A percentile compares a stretch with the other conserved stretches of the same genome.
Conservation (phyloP, 2,797 vertebrate genomes). For the Xenops minutus region DNA sequence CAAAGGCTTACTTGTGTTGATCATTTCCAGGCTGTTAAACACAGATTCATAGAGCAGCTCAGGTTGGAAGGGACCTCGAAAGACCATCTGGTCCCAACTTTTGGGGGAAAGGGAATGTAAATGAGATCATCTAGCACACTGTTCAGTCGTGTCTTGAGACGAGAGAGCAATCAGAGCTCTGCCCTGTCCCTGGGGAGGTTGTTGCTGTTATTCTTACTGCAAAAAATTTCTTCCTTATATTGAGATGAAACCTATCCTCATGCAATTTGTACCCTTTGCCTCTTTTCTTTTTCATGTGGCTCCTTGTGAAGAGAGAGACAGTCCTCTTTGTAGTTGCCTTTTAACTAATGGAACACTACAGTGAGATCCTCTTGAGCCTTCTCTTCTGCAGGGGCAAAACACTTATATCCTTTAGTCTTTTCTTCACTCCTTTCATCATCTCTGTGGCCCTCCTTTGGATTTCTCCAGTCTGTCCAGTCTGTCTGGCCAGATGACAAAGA, state of each 20-base stretch:
- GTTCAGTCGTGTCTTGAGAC: not conserved
- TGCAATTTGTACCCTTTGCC: not conserved
- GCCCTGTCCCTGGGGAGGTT: fast-evolving
- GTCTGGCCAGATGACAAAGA: not conserved
- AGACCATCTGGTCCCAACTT: not conserved
- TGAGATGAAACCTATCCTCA: not conserved
- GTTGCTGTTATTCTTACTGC: not conserved
- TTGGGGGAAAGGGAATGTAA: not conserved
- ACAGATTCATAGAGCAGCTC: not conserved
- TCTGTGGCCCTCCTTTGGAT: not conserved
- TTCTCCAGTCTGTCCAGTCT: not conserved
- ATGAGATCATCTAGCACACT: not conserved
- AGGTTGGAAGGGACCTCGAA: not conserved
- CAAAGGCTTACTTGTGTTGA: not conserved
- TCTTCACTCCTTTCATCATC: not conserved
- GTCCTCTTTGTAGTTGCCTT: not conserved
- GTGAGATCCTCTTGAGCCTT: not conserved
- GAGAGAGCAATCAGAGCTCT: not conserved
- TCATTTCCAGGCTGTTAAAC: not conserved
- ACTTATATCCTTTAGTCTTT: not conserved
- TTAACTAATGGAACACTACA: not conserved
- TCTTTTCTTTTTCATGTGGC: not conserved
- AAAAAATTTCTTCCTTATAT: not conserved
- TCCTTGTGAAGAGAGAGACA: not conserved
- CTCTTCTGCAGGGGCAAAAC: not conserved